Evolutionary conservation across 2,797 vertebrate genomes (phyloP).

Genomic region (Anabas testudineus): DNA sequence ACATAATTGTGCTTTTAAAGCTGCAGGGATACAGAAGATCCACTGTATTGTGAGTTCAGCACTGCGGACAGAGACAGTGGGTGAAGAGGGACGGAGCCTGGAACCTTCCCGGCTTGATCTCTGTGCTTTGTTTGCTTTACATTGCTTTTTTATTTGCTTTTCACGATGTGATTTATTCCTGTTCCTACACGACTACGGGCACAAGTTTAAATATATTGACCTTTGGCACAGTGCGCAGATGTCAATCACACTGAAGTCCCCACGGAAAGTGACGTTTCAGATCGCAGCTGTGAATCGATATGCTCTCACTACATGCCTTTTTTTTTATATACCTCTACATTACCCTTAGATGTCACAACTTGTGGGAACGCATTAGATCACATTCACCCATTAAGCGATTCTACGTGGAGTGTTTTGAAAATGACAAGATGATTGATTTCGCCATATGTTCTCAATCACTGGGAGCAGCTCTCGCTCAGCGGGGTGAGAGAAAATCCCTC

Average conservation of each 20-base stretch:
- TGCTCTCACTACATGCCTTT: conserved; percentile 16
- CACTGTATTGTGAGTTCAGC: neutral
- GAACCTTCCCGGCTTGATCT: neutral
- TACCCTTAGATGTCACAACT: conserved; percentile 7
- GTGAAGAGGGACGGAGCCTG: neutral
- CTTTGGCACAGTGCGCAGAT: conserved; percentile 11
- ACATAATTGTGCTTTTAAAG: neutral
- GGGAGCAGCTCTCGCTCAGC: conserved; percentile 39
- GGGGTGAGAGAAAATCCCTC: conserved; percentile 67
- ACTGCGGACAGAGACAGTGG: neutral
- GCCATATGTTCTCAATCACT: conserved; percentile 58
- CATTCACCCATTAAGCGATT: neutral
- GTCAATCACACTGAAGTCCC: neutral
- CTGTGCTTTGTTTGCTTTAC: neutral
- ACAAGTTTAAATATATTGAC: conserved; percentile 2
- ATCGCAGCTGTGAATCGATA: conserved; percentile 62
- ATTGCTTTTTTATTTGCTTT: too few relatives aligned
- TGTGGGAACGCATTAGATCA: conserved; percentile 16
- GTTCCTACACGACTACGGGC: neutral
- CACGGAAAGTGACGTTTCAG: conserved; percentile 37
- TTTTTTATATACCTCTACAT: too few relatives aligned
- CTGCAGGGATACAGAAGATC: neutral
- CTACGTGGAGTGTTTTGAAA: conserved; percentile 17
- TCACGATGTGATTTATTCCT: conserved; percentile 8
- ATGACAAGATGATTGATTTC: conserved; percentile 65